Base-by-base conservation (phyloP, 2,888 invertebrate genomes). In the Lordiphosa fenestrarum region DNA sequence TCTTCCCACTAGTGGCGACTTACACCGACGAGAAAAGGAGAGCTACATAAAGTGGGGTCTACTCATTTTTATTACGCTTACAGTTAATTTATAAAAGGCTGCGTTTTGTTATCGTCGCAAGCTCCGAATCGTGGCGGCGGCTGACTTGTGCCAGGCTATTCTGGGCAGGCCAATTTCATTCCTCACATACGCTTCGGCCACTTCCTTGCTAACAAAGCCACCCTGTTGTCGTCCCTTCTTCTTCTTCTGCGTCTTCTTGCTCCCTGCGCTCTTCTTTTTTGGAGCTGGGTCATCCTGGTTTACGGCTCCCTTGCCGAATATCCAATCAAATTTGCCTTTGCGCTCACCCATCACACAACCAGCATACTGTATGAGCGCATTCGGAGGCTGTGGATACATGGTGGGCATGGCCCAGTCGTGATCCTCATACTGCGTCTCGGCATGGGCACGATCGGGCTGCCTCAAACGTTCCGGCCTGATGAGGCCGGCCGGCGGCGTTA, bases 401-500 rank as follows among this genome's bases (percentile, higher is more conserved):
- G 86, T 74, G 50, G 71, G 67, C 21, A 73, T 36, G 36, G 77
- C 80, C 55, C 91, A 91, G 85, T 94, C 93, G 2, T 90, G 89
- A 6, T 90, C 89, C 42, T 89, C 80, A 69, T 93, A 94, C 73
- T 94, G 94, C 0, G 93, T 93, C 53, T 93, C 92, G 2, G 90
- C 91, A 63, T 93, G 91, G 0, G 73, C 70, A 4, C 92, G 89
- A 70, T 91, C 91, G 1, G 90, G 89, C 53, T 87, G 88, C 0
- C 89, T 83, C 51, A 90, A 89, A 12, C 92, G 90, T 48, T 92
- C 90, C 0, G 93, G 90, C 65, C 92, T 92, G 21, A 94, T 92
- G 46, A 94, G 90, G 0, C 93, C 94, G 37, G 93, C 93, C 0
- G 94, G 94, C 0, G 94, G 93, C 0, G 94, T 94, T 54, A 94